Evolutionary conservation across 2,888 invertebrate genomes (phyloP).

Genomic region (Tenthredo amoena): DNA sequence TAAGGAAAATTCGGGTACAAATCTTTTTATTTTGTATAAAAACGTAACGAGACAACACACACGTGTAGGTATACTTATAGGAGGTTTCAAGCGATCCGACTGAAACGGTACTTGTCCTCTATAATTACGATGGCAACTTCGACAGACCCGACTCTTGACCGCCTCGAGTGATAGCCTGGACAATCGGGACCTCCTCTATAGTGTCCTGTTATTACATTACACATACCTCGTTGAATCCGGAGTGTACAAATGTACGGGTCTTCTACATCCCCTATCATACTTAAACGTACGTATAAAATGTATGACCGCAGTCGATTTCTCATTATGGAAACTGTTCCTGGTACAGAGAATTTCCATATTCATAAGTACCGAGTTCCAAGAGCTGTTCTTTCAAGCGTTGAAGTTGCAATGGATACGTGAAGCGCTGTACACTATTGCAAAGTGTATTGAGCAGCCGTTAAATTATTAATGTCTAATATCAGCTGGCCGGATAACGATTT

Average conservation of each 20-base stretch:
- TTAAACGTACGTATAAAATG: background rate
- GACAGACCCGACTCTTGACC: conserved; percentile 20
- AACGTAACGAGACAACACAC: background rate
- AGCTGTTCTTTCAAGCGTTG: background rate
- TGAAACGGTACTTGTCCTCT: conserved; percentile 9
- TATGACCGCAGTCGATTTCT: background rate
- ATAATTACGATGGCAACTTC: conserved; percentile 29
- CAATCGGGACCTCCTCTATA: conserved; percentile 7
- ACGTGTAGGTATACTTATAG: background rate
- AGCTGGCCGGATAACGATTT: background rate
- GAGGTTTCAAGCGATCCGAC: background rate
- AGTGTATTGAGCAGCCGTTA: background rate
- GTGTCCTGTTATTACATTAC: conserved; percentile 31
- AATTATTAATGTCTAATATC: background rate
- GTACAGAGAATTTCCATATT: background rate
- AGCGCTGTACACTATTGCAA: background rate
- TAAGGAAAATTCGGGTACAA: background rate
- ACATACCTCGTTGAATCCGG: conserved; percentile 33
- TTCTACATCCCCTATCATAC: background rate
- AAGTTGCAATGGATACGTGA: background rate
- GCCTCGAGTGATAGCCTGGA: conserved; percentile 16
- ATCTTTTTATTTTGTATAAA: background rate
- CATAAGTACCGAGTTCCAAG: background rate
- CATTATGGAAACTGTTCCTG: background rate
- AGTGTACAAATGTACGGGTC: background rate